Evolutionary conservation across 2,888 invertebrate genomes (phyloP), one percentile per base, ranked within the genome.

Genomic region (Agrenia bidenticulata): DNA sequence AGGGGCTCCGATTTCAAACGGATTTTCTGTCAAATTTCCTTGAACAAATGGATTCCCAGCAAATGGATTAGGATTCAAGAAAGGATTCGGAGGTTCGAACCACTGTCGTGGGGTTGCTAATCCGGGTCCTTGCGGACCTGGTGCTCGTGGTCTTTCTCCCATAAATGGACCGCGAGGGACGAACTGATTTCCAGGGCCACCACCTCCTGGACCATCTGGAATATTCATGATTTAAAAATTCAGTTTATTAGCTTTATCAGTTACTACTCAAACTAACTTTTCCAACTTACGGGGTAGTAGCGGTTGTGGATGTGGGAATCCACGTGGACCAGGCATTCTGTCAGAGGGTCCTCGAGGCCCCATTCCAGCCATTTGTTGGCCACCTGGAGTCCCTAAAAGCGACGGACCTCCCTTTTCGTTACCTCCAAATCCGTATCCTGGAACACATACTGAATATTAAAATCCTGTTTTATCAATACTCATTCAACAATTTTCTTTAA

Each of bases 41-140:
- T 61, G 61, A 39, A 73, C 57, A 49, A 74, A 76, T 5, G 76
- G 76, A 61, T 74, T 76, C 13, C 67, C 71, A 27, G 32, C 63
- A 17, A 53, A 62, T 13, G 72, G 71, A 37, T 63, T 70, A 2
- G 74, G 76, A 63, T 76, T 74, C 13, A 76, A 50, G 54, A 76
- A 76, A 0, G 74, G 76, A 59, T 76, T 76, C 26, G 67, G 59
- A 32, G 64, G 65, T 17, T 67, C 65, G 27, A 55, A 64, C 2
- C 62, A 2, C 13, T 41, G 27, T 15, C 64, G 42, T 21, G 67
- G 67, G 2, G 23, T 23, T 51, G 23, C 51, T 21, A 57, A 32
- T 57, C 19, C 37, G 24, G 26, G 57, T 57, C 4, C 37, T 37
- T 17, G 27, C 7, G 39, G 64, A n/a, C 58, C 59, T 19, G 49